Percentiles rank a stretch among this genome's conserved stretches.
These are phyloP conservation scores for Rutilus rutilus DNA, from an alignment of 2,113 vertebrate genomes.

Conservation along the genomic window DNA sequence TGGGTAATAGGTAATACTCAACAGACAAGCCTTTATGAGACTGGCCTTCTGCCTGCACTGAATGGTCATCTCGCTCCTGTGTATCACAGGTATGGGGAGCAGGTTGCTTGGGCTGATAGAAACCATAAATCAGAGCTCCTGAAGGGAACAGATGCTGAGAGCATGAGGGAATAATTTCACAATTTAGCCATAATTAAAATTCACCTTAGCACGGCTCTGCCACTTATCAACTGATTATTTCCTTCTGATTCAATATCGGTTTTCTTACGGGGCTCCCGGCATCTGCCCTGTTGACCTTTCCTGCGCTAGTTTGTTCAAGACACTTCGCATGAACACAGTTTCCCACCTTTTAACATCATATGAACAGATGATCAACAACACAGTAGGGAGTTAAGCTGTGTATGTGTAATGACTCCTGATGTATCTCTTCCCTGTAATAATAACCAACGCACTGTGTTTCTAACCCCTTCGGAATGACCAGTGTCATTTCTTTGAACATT, in stretches of 20 bases:
- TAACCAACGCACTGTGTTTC: not conserved
- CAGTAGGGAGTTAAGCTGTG: constrained; percentile 26
- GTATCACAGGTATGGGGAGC: constrained; percentile 74
- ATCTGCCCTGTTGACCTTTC: constrained; percentile 14
- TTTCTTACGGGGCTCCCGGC: constrained; percentile 25
- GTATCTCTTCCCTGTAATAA: not conserved
- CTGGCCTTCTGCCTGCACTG: constrained; percentile 23
- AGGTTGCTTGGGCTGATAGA: constrained; percentile 90
- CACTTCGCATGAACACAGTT: constrained; percentile 19
- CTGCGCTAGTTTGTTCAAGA: not conserved
- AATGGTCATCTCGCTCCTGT: constrained; percentile 22
- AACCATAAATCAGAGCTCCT: constrained; percentile 90
- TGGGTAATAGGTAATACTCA: not conserved
- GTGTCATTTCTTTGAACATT: not conserved
- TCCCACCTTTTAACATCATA: constrained; percentile 22
- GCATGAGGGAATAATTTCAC: constrained; percentile 89
- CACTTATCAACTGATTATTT: constrained; percentile 77
- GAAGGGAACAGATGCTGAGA: constrained; percentile 91
- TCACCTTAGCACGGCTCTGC: constrained; percentile 85
- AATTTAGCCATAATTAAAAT: constrained; percentile 95
- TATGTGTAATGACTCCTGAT: constrained; percentile 11
- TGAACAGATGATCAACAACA: constrained; percentile 34
- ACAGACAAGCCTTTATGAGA: not conserved
- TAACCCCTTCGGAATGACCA: not conserved
- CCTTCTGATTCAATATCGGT: constrained; percentile 71